Evolutionary conservation across 2,113 vertebrate genomes (phyloP).

Genomic region (Carettochelys insculpta): DNA sequence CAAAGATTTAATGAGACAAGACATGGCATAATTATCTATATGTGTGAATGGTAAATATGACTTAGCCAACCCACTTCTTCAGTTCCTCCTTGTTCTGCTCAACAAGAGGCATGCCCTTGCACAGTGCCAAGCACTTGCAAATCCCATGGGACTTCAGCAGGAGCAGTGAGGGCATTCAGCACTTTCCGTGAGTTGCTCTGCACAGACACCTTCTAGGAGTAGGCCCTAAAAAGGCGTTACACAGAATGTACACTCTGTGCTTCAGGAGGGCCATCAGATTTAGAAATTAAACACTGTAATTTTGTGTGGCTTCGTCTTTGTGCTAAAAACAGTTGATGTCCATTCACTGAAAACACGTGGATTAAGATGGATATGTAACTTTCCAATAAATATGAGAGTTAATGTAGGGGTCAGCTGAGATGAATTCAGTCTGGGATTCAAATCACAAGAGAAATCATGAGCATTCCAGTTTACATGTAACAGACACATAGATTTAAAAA

Average conservation of each 20-base stretch:
- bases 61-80: not conserved
- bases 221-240: not conserved
- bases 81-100: not conserved
- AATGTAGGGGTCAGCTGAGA: constrained; percentile 11
- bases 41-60: not conserved
- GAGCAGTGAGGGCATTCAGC: not conserved
- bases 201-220: not conserved
- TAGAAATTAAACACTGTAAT: accelerated
- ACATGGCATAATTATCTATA: not conserved
- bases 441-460: not conserved
- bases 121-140: not conserved
- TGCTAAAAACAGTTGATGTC: not conserved
- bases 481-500: constrained; percentile 36
- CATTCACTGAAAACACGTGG: constrained; percentile 9
- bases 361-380: not conserved
- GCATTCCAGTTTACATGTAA: not conserved
- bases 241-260: not conserved
- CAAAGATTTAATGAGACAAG: not conserved
- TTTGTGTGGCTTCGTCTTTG: accelerated
- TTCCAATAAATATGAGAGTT: constrained; percentile 21
- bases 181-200: not conserved
- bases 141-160: not conserved
- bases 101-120: not conserved
- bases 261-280: not conserved
- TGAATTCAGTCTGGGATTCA: not conserved